These are phyloP conservation scores for Octomys mimax DNA, from an alignment of 2,797 vertebrate genomes.

Conservation along the genomic window DNA sequence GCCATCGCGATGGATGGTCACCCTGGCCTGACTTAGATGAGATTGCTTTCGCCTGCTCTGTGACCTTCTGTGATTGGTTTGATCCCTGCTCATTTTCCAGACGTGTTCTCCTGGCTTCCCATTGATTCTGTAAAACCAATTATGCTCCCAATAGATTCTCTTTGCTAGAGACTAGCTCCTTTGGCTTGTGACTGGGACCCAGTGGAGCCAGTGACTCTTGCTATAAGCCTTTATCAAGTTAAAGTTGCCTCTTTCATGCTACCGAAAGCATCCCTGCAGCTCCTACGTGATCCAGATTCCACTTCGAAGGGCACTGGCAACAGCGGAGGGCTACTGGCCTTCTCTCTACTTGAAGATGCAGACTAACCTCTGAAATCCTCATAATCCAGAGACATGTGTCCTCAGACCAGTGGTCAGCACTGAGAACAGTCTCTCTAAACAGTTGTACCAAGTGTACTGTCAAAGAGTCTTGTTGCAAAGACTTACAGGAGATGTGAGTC, in stretches of 20 bases:
- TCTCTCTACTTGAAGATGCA: conserved; percentile 14
- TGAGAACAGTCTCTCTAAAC: neutral
- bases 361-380: neutral
- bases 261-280: neutral
- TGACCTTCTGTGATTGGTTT: neutral
- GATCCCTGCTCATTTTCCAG: conserved; percentile 1
- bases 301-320: neutral
- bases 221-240: neutral
- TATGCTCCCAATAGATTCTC: conserved; percentile 11
- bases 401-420: neutral
- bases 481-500: neutral
- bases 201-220: neutral
- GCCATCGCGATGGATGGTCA: neutral
- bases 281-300: neutral
- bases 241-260: neutral
- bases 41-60: neutral
- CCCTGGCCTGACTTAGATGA: neutral
- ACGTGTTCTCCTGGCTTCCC: neutral
- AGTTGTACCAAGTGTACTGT: neutral
- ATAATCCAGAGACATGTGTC: neutral
- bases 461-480: neutral
- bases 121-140: conserved; percentile 18
- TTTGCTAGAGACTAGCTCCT: conserved; percentile 6
- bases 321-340: neutral
- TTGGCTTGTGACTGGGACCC: neutral